These are phyloP conservation scores for Druceiella hillmani DNA, from an alignment of 2,888 invertebrate genomes.

Conservation along the genomic window DNA sequence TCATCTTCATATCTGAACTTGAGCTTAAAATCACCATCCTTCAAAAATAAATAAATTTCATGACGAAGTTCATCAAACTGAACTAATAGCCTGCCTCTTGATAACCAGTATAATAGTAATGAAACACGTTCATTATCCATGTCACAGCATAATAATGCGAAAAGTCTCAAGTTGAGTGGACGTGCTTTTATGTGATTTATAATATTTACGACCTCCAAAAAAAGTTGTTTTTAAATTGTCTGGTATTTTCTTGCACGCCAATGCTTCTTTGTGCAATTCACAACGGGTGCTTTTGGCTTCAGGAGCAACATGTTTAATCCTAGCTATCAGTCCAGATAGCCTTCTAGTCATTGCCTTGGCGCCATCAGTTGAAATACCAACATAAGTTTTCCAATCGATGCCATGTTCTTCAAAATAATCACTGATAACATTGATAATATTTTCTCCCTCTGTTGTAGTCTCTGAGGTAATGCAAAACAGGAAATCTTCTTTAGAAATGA, in stretches of 20 bases:
- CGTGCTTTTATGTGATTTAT: not conserved
- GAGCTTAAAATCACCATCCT: too few species aligned
- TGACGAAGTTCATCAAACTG: slow-evolving; percentile 10
- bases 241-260: slow-evolving; percentile 7
- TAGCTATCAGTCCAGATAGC: slow-evolving; percentile 6
- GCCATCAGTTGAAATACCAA: slow-evolving; percentile 8
- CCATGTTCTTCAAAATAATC: slow-evolving; percentile 2
- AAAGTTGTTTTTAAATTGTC: not conserved
- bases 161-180: slow-evolving; percentile 2
- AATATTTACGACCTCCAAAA: not conserved
- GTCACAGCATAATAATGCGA: slow-evolving; percentile 5
- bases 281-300: slow-evolving; percentile 6
- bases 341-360: slow-evolving; percentile 1
- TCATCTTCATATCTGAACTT: slow-evolving; percentile 7
- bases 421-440: not conserved
- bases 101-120: slow-evolving; percentile 9
- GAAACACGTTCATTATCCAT: slow-evolving; percentile 8
- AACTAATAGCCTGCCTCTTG: slow-evolving; percentile 9
- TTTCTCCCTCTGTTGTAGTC: not conserved
- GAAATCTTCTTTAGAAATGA: not conserved
- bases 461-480: not conserved
- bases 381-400: slow-evolving; percentile 5
- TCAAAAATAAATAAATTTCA: too few species aligned
- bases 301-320: slow-evolving; percentile 10
- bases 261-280: slow-evolving; percentile 3